Evolutionary conservation across 2,113 vertebrate species (phyloP).

Genomic region (Oplegnathus fasciatus): DNA sequence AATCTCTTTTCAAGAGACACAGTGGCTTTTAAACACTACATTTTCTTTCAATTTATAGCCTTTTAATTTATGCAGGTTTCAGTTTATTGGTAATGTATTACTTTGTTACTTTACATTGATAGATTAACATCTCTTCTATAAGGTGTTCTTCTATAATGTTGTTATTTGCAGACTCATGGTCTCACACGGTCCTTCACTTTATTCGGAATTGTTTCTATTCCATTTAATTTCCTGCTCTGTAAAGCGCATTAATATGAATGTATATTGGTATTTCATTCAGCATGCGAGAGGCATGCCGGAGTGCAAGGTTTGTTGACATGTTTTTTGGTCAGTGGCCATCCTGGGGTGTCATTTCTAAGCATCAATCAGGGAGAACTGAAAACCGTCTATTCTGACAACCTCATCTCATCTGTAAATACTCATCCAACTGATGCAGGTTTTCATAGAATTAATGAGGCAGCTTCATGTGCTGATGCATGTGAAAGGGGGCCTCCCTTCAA

Average conservation of each 20-base stretch:
- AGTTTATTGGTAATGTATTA: not conserved
- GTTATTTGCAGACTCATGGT: not conserved
- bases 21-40: not conserved
- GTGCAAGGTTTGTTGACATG: slow-evolving; percentile 57
- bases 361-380: slow-evolving; percentile 49
- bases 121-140: not conserved
- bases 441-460: slow-evolving; percentile 81
- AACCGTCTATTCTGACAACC: slow-evolving; percentile 45
- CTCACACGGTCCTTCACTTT: not conserved
- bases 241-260: slow-evolving; percentile 56
- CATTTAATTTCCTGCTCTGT: slow-evolving; percentile 38
- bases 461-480: slow-evolving; percentile 75
- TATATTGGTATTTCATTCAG: slow-evolving; percentile 18
- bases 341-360: slow-evolving; percentile 51
- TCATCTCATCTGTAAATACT: slow-evolving; percentile 80
- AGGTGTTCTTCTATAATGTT: no score
- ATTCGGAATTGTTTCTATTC: slow-evolving; percentile 33
- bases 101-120: not conserved
- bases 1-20: not conserved
- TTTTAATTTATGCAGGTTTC: not conserved
- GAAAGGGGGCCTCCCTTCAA: slow-evolving; percentile 69
- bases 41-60: no score
- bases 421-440: slow-evolving; percentile 80
- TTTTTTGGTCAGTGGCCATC: slow-evolving; percentile 55
- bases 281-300: not conserved